Base-by-base conservation (phyloP, 2,888 invertebrate genomes). In the Pollenia angustigena region DNA sequence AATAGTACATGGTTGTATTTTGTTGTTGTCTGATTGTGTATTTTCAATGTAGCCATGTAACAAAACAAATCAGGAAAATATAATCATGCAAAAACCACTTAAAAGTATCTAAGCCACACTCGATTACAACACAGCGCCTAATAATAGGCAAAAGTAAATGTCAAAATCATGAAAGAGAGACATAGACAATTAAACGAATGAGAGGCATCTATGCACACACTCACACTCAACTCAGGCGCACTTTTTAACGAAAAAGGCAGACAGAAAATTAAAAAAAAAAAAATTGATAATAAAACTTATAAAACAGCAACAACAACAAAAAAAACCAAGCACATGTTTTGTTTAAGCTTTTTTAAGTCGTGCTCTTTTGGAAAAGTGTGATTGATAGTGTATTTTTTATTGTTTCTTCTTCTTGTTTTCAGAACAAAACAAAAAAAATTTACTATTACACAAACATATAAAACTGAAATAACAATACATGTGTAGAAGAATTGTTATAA, bases 261-360 rank as follows among this genome's bases (percentile, higher is more conserved):
- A 16, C 7, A 54, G 56, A 42, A 56, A 62, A 23, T 54, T 54
- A 50, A 14, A 14, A 72, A 72, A n/a, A n/a, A 81, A 48, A 42
- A 60, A 52, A 32, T 32, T 4, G 32, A 32, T 32, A 32, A 32
- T 32, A 32, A 32, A 32, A 32, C 32, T 32, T 16, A 11, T 9
- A 56, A 18, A 16, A 62, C 16, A 42, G 52, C 60, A 75, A 75
- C 42, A 75, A 68, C 66, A 64, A 40, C 12, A 72, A 9, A 40
- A n/a, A 74, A 82, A 64, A 71, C 71, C 72, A 62, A 76, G 86
- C 86, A 86, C 86, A 86, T 86, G 83, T 86, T 86, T 83, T 86
- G 86, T 81, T 72, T 64, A 64, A 54, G 18, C 62, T 58, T n/a
- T 64, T 75, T 23, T 81, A 32, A 62, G 64, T 74, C 64, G 72